These are phyloP conservation scores for Nowickia ferox DNA, from an alignment of 2,888 invertebrate genomes.

Conservation along the genomic window DNA sequence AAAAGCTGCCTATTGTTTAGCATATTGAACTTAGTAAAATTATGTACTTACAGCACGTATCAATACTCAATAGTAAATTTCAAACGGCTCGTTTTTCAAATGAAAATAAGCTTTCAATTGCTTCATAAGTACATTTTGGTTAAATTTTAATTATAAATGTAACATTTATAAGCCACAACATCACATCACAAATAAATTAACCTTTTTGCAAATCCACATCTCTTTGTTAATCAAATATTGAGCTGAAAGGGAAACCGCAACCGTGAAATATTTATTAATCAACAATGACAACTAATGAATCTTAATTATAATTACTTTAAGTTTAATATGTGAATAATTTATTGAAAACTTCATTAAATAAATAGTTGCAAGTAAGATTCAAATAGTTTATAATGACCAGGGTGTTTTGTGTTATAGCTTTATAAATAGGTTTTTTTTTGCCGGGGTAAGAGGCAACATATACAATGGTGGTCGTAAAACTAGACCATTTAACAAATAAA, in stretches of 20 bases:
- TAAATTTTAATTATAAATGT: background rate
- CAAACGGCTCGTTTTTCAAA: too few relatives aligned
- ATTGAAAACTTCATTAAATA: slow-evolving; percentile 38
- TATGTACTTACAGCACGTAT: too few relatives aligned
- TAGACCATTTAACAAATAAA: too few relatives aligned
- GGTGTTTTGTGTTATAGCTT: slow-evolving; percentile 1
- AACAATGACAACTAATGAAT: slow-evolving; percentile 38
- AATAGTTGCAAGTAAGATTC: background rate
- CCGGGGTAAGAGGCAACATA: background rate
- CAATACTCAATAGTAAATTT: too few relatives aligned
- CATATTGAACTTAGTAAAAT: too few relatives aligned
- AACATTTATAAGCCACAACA: background rate
- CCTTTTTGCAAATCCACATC: too few relatives aligned
- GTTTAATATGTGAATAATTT: slow-evolving; percentile 23
- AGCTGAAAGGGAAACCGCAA: slow-evolving; percentile 19
- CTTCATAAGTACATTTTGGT: background rate
- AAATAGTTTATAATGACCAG: background rate
- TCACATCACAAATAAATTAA: slow-evolving; percentile 3
- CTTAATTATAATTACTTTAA: slow-evolving; percentile 30
- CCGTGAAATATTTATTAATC: slow-evolving; percentile 29
- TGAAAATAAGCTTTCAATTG: background rate
- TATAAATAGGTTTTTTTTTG: background rate
- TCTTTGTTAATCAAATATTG: background rate
- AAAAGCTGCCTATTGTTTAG: too few relatives aligned
- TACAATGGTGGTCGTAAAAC: too few relatives aligned